Percentiles rank a stretch among this genome's conserved stretches.
These are phyloP conservation scores for Caenorhabditis becei DNA, from an alignment of 2,888 invertebrate species.

Conservation along the genomic window DNA sequence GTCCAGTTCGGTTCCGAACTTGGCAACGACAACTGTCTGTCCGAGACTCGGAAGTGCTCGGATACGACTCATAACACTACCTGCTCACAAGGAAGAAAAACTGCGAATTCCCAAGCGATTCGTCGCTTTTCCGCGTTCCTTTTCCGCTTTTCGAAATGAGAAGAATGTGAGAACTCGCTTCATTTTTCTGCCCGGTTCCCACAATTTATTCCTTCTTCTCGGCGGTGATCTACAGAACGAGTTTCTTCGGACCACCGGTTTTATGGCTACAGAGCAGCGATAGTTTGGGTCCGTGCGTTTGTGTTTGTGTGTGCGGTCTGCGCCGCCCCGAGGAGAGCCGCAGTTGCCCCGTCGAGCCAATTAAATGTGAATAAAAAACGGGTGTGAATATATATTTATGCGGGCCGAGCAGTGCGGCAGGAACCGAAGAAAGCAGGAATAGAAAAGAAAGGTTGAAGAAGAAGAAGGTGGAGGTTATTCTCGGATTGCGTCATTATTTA, in stretches of 20 bases:
- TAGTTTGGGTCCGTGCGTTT: slow-evolving; percentile 1
- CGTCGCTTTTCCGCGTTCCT: not conserved
- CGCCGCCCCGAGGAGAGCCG: slow-evolving; percentile 11
- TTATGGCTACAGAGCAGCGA: slow-evolving; percentile 3
- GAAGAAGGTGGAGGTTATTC: slow-evolving; percentile 8
- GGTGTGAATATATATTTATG: slow-evolving; percentile 42
- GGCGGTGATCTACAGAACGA: not conserved
- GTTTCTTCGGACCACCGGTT: slow-evolving; percentile 14
- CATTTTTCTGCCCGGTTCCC: not conserved
- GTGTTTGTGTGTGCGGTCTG: slow-evolving; percentile 4
- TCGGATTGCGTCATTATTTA: not conserved
- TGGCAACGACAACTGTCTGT: not conserved
- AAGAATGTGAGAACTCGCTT: slow-evolving; percentile 12
- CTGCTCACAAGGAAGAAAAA: too few relatives aligned
- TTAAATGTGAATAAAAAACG: slow-evolving; percentile 58
- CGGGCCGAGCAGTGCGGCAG: not conserved
- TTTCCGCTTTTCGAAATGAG: not conserved
- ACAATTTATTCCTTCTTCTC: not conserved
- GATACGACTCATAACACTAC: too few relatives aligned
- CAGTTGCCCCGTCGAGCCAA: slow-evolving; percentile 36
- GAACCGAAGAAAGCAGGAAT: not conserved
- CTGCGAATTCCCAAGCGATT: too few relatives aligned
- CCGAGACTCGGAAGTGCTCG: too few relatives aligned
- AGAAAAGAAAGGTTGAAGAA: slow-evolving; percentile 2
- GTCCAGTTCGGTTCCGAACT: not conserved